These are phyloP conservation scores for Sphenopsis melanotis DNA, from an alignment of 2,797 vertebrate species.

Conservation along the genomic window DNA sequence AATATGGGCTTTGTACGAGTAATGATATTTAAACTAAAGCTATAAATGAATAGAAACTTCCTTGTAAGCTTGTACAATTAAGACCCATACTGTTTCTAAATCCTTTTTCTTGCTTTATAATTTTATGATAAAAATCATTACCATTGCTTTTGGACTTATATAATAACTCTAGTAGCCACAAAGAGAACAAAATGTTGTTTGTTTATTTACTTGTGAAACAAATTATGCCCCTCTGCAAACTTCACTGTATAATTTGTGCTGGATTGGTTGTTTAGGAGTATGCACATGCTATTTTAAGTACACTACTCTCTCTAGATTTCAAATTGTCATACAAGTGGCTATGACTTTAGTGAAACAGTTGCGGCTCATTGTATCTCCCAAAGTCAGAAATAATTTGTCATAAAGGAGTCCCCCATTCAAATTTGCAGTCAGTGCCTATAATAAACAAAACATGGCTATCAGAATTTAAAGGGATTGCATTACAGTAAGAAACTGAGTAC, in stretches of 20 bases:
- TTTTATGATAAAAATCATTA: conserved; percentile 82
- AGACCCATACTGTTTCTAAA: conserved; percentile 81
- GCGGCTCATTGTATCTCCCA: not conserved
- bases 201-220: conserved; percentile 83
- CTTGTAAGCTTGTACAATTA: conserved; percentile 82
- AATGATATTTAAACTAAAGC: conserved; percentile 72
- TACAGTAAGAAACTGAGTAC: not conserved
- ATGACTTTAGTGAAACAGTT: not conserved
- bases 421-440: not conserved
- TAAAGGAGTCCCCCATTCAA: not conserved
- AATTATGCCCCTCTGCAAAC: conserved; percentile 70
- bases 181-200: conserved; percentile 78
- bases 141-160: conserved; percentile 80
- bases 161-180: conserved; percentile 72
- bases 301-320: not conserved
- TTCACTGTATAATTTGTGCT: conserved; percentile 72
- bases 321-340: not conserved
- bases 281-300: not conserved
- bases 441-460: not conserved
- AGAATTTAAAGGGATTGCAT: not conserved
- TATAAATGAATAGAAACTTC: conserved; percentile 76
- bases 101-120: conserved; percentile 84
- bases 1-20: conserved; percentile 15
- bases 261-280: conserved; percentile 58
- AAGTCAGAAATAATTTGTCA: conserved; percentile 54